These are phyloP conservation scores for Pemphigus obesinymphae DNA, from an alignment of 1,140 invertebrate genomes.

Conservation along the genomic window DNA sequence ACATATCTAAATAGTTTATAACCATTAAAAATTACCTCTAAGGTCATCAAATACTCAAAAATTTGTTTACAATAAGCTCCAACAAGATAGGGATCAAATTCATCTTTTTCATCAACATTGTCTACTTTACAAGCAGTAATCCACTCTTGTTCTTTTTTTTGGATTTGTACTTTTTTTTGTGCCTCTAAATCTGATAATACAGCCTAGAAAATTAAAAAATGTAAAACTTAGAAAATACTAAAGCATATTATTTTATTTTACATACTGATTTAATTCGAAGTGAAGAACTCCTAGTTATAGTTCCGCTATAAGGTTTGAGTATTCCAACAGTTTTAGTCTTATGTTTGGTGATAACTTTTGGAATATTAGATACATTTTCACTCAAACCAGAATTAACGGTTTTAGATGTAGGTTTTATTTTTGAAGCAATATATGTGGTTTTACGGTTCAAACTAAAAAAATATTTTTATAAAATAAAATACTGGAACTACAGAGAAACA, in stretches of 20 bases:
- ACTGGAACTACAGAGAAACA: too few species aligned
- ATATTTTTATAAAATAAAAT: neutral
- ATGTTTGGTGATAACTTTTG: neutral
- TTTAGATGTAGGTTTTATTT: constrained; percentile 6
- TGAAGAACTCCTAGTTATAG: neutral
- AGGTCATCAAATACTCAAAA: constrained; percentile 67
- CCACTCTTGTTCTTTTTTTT: constrained; percentile 46
- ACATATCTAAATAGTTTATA: neutral
- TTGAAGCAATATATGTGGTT: neutral
- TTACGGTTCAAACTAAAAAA: constrained; percentile 20
- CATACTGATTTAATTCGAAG: constrained; percentile 17
- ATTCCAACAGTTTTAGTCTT: neutral
- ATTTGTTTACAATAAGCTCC: constrained; percentile 81
- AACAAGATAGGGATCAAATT: constrained; percentile 70
- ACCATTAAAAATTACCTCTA: constrained; percentile 57
- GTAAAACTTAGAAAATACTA: neutral
- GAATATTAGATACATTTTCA: constrained; percentile 23
- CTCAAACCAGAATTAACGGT: neutral
- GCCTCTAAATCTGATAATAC: neutral
- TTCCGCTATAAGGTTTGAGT: neutral
- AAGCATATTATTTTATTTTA: neutral
- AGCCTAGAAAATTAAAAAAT: neutral
- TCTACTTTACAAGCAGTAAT: constrained; percentile 53
- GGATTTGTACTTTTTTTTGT: too few species aligned
- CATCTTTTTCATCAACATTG: constrained; percentile 72